Percentiles rank a stretch among this genome's conserved stretches.
These are phyloP conservation scores for Periphyllus acericola DNA, from an alignment of 2,888 invertebrate species.

Conservation along the genomic window DNA sequence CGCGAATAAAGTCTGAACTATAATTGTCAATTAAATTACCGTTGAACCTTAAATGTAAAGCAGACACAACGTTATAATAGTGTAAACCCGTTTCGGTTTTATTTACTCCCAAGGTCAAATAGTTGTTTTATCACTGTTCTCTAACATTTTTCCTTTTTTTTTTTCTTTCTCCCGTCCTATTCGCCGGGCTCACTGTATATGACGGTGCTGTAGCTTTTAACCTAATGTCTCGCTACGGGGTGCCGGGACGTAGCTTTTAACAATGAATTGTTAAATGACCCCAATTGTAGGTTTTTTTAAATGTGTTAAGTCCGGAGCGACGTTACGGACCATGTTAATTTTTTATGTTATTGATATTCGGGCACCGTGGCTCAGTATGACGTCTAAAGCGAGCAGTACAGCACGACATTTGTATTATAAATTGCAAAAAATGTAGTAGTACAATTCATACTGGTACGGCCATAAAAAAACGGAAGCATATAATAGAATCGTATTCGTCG, in stretches of 20 bases:
- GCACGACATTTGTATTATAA: not conserved
- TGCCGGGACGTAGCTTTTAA: not conserved
- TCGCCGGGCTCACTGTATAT: not conserved
- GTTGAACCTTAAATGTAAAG: not conserved
- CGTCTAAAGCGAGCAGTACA: not conserved
- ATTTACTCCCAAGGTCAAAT: not conserved
- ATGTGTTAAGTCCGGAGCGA: not conserved
- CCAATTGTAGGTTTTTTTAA: not conserved
- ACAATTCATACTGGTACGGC: not conserved
- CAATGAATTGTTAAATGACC: conserved; percentile 8
- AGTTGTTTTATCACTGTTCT: not conserved
- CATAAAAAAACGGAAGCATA: not conserved
- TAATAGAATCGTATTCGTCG: not conserved
- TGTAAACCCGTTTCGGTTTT: not conserved
- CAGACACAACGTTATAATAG: not conserved
- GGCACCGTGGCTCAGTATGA: not conserved
- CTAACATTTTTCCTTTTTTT: not conserved
- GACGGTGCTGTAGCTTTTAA: not conserved
- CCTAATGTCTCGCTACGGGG: conserved; percentile 2
- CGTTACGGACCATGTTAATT: conserved; percentile 11
- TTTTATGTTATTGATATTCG: conserved; percentile 6
- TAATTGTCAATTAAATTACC: conserved; percentile 2
- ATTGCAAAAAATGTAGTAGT: not conserved
- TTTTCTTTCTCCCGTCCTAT: not conserved
- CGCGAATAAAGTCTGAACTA: not conserved